These are phyloP conservation scores for Ornithoptera priamus DNA, from an alignment of 2,888 invertebrate genomes.

Conservation along the genomic window DNA sequence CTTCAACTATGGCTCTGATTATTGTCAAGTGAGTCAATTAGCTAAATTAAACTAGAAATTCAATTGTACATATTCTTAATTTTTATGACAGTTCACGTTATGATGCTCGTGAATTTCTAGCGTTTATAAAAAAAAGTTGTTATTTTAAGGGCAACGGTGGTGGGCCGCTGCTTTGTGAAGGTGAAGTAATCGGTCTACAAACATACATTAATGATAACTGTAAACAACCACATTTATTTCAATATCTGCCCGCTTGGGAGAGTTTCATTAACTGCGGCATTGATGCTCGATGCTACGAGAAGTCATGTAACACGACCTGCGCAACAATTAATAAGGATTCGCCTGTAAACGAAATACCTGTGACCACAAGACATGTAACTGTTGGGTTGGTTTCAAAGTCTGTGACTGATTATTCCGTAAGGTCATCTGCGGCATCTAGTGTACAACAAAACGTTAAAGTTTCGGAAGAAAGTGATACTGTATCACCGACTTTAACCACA, in stretches of 20 bases:
- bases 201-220: conserved; percentile 64
- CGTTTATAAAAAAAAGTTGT: background rate
- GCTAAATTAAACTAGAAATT: background rate
- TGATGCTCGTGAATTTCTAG: background rate
- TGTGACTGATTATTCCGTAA: conserved; percentile 2
- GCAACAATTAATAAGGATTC: conserved; percentile 55
- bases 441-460: conserved; percentile 26
- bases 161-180: conserved; percentile 65
- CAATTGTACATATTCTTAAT: background rate
- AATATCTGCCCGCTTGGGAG: conserved; percentile 56
- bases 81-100: background rate
- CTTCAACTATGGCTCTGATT: conserved; percentile 42
- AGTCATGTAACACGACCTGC: conserved; percentile 53
- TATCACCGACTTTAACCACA: conserved; percentile 25
- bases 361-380: conserved; percentile 18
- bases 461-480: conserved; percentile 10
- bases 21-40: conserved; percentile 56
- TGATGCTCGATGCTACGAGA: conserved; percentile 52
- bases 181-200: conserved; percentile 58
- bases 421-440: conserved; percentile 4
- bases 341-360: conserved; percentile 14
- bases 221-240: conserved; percentile 62
- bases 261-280: conserved; percentile 58
- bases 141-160: conserved; percentile 61
- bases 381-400: conserved; percentile 15